Conservation (phyloP, 2,888 invertebrate species). For the Nebria brevicollis region DNA sequence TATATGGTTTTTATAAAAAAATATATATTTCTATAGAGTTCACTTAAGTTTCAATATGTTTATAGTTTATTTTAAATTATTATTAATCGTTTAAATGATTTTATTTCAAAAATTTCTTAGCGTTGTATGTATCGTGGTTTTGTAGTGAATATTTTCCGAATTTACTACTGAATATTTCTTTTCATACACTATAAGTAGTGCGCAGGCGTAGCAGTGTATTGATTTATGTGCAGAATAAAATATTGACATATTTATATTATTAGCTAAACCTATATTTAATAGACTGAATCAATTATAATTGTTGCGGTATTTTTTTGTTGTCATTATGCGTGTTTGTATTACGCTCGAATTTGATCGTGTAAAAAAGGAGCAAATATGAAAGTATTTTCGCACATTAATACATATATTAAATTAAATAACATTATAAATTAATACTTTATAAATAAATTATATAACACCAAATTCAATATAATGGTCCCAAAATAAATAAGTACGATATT, state of each 20-base stretch:
- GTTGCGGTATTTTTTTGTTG: neutral
- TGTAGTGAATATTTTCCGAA: neutral
- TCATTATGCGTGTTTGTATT: neutral
- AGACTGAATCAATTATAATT: neutral
- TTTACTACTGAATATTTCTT: neutral
- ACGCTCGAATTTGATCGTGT: neutral
- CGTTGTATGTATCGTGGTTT: neutral
- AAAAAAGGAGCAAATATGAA: no score
- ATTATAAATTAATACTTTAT: slow-evolving; percentile 8
- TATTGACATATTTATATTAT: neutral
- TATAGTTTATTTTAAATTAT: neutral
- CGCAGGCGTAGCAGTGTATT: neutral
- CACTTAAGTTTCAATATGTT: no score
- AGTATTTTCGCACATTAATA: neutral
- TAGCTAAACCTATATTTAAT: neutral
- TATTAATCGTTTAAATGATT: neutral
- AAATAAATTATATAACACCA: neutral
- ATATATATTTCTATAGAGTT: no score
- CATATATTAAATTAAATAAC: neutral
- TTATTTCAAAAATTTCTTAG: neutral
- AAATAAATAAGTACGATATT: slow-evolving; percentile 36
- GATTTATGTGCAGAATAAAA: slow-evolving; percentile 1
- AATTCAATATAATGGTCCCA: slow-evolving; percentile 30
- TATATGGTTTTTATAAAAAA: no score
- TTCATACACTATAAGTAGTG: neutral